Evolutionary conservation across 2,888 invertebrate genomes (phyloP), one percentile per base, ranked within the genome.

Genomic region (Acanthosepion lycidas): DNA sequence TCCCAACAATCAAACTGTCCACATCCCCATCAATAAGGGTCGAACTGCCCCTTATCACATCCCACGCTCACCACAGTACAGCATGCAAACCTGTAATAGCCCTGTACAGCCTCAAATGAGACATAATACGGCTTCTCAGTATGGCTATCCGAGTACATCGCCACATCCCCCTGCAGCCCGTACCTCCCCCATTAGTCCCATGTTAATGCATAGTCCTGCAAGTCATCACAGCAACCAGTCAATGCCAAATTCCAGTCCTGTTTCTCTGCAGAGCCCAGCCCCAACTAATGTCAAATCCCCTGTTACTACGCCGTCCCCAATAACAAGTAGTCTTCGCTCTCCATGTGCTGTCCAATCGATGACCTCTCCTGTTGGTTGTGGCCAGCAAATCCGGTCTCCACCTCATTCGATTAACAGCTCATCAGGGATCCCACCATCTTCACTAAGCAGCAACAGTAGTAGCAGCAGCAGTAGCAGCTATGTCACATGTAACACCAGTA

Each of bases 151-250:
- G 64, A 95, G 91, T n/a, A 59, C 94, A 94, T 95, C 94, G 93
- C 94, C 94, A n/a, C 94, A 94, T 59, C 95, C 94, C 23, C 95
- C 94, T 95, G 93, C 95, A 95, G 91, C 95, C 91, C 95, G 96
- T 91, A 95, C 96, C 78, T 97, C 97, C 8, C 96, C 97, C 12
- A 96, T 96, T n/a, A 97, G 97, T 95, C 96, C 97, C 9, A 95
- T 96, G 94, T 95, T 95, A 92, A 95, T 96, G 94, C 95, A 95
- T 53, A 97, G 97, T 95, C 96, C 97, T 51, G 96, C 96, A 28
- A 97, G 97, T 64, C 96, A 96, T 59, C 97, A 96, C 78, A 96
- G 96, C 95, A 96, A 96, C 92, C 96, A 96, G 42, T 96, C 96
- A 95, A 94, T 97, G 94, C 96, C 96, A 18, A 96, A 96, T 94